Base-by-base conservation (phyloP, 2,888 invertebrate genomes). In the Entomobrya proxima region DNA sequence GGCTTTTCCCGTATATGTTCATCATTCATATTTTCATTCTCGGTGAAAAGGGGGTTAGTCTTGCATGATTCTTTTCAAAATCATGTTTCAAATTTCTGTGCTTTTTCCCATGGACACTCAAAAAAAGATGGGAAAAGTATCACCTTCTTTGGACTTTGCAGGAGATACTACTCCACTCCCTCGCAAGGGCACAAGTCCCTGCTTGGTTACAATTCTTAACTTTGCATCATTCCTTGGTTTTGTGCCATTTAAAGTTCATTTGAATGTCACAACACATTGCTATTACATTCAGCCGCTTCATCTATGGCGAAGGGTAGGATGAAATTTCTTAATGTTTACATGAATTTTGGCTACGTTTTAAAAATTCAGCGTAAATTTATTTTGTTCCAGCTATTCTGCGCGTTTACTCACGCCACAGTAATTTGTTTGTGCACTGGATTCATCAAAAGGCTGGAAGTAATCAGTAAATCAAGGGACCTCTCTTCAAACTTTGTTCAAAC, bases 211-310 rank as follows among this genome's bases (percentile, higher is more conserved):
- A 2, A 21, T 47, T n/a, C 1, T 80, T 4, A 52, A 67, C 27
- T 7, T 80, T 30, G 72, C 30, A 1, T 52, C 80, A n/a, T 2
- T 30, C 1, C 0, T 80, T 18, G 52, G 80, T 1, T 72, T 40
- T 21, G 21, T 58, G 9, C 80, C 80, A 21, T 80, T 80, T 11
- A 30, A 72, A 55, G 44, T 80, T 32, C 15, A 72, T n/a, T 18
- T n/a, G 37, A 40, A 72, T 32, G 27, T 30, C 5, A 6, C 24
- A 5, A 40, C 69, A 32, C 40, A 40, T 0, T 55, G n/a, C 2
- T 80, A 55, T 21, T 32, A 18, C 44, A 24, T 72, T 32, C 11
- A n/a, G 0, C 32, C 24, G n/a, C 11, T 52, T 18, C 13, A 40
- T n/a, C 3, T 55, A 11, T 6, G 72, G 11, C 69, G 80, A 40